Conservation (phyloP, 2,797 vertebrate species). For the Tiaroga cobitis region DNA sequence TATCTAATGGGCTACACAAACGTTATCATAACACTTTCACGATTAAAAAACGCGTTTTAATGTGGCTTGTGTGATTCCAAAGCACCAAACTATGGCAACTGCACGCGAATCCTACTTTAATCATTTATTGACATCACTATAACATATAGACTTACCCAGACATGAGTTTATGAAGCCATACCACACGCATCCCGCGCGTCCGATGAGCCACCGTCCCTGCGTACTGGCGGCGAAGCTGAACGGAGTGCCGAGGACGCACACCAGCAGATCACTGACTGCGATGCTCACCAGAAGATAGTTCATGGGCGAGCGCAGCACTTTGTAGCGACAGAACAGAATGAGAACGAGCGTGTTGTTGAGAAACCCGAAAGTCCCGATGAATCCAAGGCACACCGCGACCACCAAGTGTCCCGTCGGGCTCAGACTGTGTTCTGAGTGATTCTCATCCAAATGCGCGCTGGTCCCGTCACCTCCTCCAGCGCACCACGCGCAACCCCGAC, state of each 20-base stretch:
- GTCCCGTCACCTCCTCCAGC: slow-evolving; percentile 58
- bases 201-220: slow-evolving; percentile 83
- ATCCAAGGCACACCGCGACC: slow-evolving; percentile 80
- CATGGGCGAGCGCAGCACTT: slow-evolving; percentile 81
- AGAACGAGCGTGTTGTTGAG: slow-evolving; percentile 81
- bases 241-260: slow-evolving; percentile 81
- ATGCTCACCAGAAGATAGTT: slow-evolving; percentile 84
- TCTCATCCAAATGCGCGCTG: slow-evolving; percentile 49
- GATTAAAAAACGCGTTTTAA: background rate
- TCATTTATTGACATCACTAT: background rate
- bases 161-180: slow-evolving; percentile 83
- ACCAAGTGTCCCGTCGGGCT: slow-evolving; percentile 78
- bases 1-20: background rate
- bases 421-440: slow-evolving; percentile 61
- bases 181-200: slow-evolving; percentile 80
- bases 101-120: background rate
- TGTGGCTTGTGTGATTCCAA: background rate
- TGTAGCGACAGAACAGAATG: slow-evolving; percentile 79
- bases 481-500: slow-evolving; percentile 71
- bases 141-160: slow-evolving; percentile 74
- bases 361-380: slow-evolving; percentile 81
- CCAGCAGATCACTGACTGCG: slow-evolving; percentile 80
- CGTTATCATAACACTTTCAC: background rate
- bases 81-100: background rate
- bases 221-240: slow-evolving; percentile 86